Percentiles rank a stretch among this genome's conserved stretches.
Conservation (phyloP, 2,888 invertebrate species). For the Diloba caeruleocephala region DNA sequence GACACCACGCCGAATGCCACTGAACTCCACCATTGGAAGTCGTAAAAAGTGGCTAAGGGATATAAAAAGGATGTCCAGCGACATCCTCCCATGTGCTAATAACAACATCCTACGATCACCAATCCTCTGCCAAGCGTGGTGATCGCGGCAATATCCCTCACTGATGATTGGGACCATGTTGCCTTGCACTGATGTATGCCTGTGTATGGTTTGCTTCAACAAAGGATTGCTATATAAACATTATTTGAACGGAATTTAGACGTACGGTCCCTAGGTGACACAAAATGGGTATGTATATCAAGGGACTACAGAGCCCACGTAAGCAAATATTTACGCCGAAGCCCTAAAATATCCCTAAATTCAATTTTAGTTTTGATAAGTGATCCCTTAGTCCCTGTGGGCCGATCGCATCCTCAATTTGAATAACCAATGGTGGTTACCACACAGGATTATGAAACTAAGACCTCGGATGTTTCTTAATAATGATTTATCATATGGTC, state of each 20-base stretch:
- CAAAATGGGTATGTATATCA: conserved; percentile 18
- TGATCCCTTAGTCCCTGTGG: conserved; percentile 57
- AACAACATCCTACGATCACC: too few relatives aligned
- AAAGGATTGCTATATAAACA: conserved; percentile 34
- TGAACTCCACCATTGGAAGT: too few relatives aligned
- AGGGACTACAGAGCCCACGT: conserved; percentile 36
- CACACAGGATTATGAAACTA: conserved; percentile 7
- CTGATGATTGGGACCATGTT: background rate
- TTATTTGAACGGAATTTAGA: conserved; percentile 34
- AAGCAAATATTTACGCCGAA: conserved; percentile 52
- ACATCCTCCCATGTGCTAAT: too few relatives aligned
- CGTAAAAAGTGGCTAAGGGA: too few relatives aligned
- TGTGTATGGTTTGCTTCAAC: too few relatives aligned
- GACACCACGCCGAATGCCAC: too few relatives aligned
- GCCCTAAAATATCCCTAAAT: conserved; percentile 50
- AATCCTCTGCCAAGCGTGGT: too few relatives aligned
- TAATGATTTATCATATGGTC: background rate
- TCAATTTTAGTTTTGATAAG: conserved; percentile 68
- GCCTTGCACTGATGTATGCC: too few relatives aligned
- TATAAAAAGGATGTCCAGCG: too few relatives aligned
- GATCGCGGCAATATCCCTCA: too few relatives aligned
- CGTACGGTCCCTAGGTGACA: conserved; percentile 32
- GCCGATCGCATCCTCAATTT: conserved; percentile 56
- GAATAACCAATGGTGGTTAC: conserved; percentile 60
- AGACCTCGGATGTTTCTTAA: background rate